Percentiles rank a stretch among this genome's conserved stretches.
Evolutionary conservation across 2,113 vertebrate genomes (phyloP).

Genomic region (Cichladusa arquata): DNA sequence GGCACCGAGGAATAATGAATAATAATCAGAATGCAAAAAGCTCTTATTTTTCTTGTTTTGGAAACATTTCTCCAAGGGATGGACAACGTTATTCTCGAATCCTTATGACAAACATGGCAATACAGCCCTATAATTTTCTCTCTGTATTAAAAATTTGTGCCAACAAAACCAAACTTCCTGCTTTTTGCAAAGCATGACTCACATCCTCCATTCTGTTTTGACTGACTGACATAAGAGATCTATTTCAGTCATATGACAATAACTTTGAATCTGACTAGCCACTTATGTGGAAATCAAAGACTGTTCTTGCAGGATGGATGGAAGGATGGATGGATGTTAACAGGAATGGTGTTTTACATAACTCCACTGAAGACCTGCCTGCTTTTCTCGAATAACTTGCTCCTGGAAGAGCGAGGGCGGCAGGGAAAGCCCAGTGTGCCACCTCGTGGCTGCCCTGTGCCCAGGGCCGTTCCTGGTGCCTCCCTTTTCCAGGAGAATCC

Average conservation of each 20-base stretch:
- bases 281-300: constrained; percentile 46
- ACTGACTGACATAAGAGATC: constrained; percentile 58
- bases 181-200: constrained; percentile 49
- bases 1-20: neutral
- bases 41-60: neutral
- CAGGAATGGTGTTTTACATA: neutral
- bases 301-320: constrained; percentile 24
- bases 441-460: constrained; percentile 43
- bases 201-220: constrained; percentile 36
- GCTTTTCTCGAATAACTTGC: neutral
- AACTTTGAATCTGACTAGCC: constrained; percentile 27
- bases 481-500: neutral
- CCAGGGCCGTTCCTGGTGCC: neutral
- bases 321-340: neutral
- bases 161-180: constrained; percentile 46
- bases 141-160: constrained; percentile 7
- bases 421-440: constrained; percentile 16
- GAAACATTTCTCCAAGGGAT: neutral
- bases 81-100: neutral
- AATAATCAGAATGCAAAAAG: neutral
- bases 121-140: neutral
- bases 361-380: neutral
- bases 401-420: neutral
- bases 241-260: constrained; percentile 60
- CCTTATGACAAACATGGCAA: neutral